Percentiles rank a stretch among this genome's conserved stretches.
Conservation (phyloP, 2,113 vertebrate species). For the Megalops atlanticus region DNA sequence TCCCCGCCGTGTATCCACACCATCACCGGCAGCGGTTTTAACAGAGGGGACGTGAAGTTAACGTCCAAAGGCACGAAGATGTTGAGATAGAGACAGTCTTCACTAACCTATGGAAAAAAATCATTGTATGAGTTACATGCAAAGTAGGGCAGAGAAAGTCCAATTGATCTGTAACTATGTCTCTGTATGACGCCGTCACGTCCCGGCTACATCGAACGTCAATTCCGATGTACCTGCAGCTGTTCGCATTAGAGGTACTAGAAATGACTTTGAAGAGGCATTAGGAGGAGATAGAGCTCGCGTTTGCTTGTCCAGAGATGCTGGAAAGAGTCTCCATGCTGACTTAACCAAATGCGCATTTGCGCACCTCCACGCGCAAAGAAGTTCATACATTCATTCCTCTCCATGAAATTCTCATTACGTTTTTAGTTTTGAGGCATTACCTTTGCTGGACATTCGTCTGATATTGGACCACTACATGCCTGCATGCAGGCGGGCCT, state of each 20-base stretch:
- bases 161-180: background rate
- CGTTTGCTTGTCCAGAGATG: too few relatives aligned
- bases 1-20: constrained; percentile 77
- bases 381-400: too few relatives aligned
- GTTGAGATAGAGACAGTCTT: constrained; percentile 76
- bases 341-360: too few relatives aligned
- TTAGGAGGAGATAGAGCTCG: too few relatives aligned
- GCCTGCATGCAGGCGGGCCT: constrained; percentile 67
- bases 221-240: too few relatives aligned
- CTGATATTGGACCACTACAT: constrained; percentile 54
- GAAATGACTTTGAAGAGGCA: too few relatives aligned
- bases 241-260: too few relatives aligned
- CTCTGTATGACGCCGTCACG: background rate
- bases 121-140: background rate
- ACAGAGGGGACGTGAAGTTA: constrained; percentile 51
- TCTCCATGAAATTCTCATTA: too few relatives aligned
- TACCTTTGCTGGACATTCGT: constrained; percentile 62
- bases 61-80: constrained; percentile 66
- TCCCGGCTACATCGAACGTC: background rate
- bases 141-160: too few relatives aligned
- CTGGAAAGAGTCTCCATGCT: too few relatives aligned
- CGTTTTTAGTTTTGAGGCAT: too few relatives aligned
- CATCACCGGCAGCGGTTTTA: constrained; percentile 64
- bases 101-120: constrained; percentile 64
- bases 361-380: too few relatives aligned